Evolutionary conservation across 2,113 vertebrate genomes (phyloP), one percentile per base, ranked within the genome.

Genomic region (Clarias batrachus): DNA sequence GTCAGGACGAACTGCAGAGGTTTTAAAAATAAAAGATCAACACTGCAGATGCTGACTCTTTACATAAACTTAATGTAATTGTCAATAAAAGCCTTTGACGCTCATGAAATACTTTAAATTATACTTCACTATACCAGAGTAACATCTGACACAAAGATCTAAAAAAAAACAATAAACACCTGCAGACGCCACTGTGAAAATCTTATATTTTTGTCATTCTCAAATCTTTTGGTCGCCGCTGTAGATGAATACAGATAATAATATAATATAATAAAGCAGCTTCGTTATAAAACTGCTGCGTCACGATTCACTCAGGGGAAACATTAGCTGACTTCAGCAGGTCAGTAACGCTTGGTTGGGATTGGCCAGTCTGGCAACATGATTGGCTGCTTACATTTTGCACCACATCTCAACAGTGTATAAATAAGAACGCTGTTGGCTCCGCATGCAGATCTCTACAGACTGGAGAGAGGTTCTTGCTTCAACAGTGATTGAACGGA

Each of bases 401-500:
- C 86, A 88, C 56, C 88, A 80, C 21, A 85, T 19, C 30, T 74
- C 11, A 57, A 1, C 59, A 0, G 0, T 3, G 41, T 23, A 57
- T 91, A 93, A 93, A 94, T 90, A 91, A 82, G 81, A 5, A 78
- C 0, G 0, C 6, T 48, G 7, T 5, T 0, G 0, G 0, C 13
- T 0, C 30, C 62, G 13, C 12, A 56, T 76, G 90, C 17, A 86
- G 0, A 23, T 59, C 48, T 48, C 5, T 48, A 7, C 48, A 48
- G 48, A 48, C 48, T 0, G 1, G 0, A 0, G 0, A 85, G 83
- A 82, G 88, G 93, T 94, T 95, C 90, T 94, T 94, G 94, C 92
- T 95, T 96, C 96, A 96, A 96, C 95, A 96, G 96, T 96, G 96
- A 86, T 97, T 97, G 96, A 94, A 96, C 96, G 95, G 96, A 96